Base-by-base conservation (phyloP, 2,113 vertebrate genomes). In the Psettodes erumei region DNA sequence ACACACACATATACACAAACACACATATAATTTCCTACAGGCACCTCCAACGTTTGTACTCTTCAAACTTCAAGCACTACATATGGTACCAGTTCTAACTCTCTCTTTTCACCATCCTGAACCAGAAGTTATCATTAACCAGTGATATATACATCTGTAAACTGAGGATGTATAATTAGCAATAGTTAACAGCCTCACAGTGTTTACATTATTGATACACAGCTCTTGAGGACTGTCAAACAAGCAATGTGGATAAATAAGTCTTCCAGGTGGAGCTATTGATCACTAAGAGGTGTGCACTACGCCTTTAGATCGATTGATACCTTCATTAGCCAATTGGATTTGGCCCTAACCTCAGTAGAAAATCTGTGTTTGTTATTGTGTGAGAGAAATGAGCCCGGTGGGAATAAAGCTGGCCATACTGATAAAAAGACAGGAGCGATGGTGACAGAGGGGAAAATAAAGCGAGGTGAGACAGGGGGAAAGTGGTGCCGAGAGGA, bases 351-450 rank as follows among this genome's bases (percentile, higher is more conserved):
- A 81, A 61, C 85, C 77, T 77, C 80, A 88, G 81, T 75, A 56
- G 70, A 74, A 89, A 85, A 76, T 58, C 79, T 84, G 70, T 89
- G 88, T 94, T 93, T 93, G 91, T 91, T 91, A 86, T 93, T 91
- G 80, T 84, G 86, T 53, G 73, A 84, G 89, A 91, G 79, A 85
- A 92, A 93, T 91, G 77, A 89, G 83, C 81, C 84, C 78, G 21
- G 50, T 54, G 91, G 83, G 88, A 53, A 73, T 89, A 61, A 77
- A 79, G 65, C 75, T 75, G 81, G 83, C 86, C 47, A 32, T 19
- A 21, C 76, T 56, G 67, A 88, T 84, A 76, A 86, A 82, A 87
- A 54, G 76, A 77, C 28, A 67, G 78, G 53, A 66, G 85, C 3
- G 37, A 81, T 63, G 67, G 71, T 73, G 88, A 85, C 72, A 83